phyloP scores from a whole-genome alignment of 2,113 vertebrate species.

The Ailurus styani region DNA sequence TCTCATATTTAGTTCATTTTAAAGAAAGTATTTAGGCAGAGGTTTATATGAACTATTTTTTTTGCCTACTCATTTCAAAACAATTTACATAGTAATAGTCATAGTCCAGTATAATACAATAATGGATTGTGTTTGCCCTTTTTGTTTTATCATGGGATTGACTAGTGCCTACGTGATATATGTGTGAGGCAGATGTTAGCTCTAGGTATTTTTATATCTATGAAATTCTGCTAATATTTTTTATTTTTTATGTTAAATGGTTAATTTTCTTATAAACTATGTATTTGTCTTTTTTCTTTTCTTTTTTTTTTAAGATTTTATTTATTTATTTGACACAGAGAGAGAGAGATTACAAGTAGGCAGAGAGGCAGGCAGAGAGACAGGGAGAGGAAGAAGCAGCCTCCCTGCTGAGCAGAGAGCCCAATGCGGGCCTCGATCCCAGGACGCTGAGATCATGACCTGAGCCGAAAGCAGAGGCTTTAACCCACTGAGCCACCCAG shows the following conservation, averaged over 20 bases:
- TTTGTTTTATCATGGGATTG: not conserved
- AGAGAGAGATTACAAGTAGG: too few species aligned
- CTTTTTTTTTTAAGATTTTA: not conserved
- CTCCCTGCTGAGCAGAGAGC: too few species aligned
- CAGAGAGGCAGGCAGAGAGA: too few species aligned
- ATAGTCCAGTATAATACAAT: not conserved
- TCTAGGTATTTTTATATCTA: not conserved
- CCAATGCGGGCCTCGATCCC: too few species aligned
- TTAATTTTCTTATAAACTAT: constrained; percentile 16
- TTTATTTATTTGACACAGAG: too few species aligned
- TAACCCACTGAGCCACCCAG: too few species aligned
- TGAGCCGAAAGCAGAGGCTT: too few species aligned
- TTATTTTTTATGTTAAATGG: not conserved
- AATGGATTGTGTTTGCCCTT: not conserved
- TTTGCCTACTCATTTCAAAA: not conserved
- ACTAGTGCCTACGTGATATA: not conserved
- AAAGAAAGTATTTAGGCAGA: not conserved
- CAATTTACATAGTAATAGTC: not conserved
- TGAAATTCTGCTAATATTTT: not conserved
- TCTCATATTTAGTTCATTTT: not conserved
- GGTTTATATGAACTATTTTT: not conserved
- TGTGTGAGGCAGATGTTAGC: not conserved
- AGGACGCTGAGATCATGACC: too few species aligned
- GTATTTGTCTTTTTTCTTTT: not conserved
- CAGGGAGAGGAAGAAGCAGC: too few species aligned